Evolutionary conservation across 2,797 vertebrate genomes (phyloP).

Genomic region (Propithecus perrieri): DNA sequence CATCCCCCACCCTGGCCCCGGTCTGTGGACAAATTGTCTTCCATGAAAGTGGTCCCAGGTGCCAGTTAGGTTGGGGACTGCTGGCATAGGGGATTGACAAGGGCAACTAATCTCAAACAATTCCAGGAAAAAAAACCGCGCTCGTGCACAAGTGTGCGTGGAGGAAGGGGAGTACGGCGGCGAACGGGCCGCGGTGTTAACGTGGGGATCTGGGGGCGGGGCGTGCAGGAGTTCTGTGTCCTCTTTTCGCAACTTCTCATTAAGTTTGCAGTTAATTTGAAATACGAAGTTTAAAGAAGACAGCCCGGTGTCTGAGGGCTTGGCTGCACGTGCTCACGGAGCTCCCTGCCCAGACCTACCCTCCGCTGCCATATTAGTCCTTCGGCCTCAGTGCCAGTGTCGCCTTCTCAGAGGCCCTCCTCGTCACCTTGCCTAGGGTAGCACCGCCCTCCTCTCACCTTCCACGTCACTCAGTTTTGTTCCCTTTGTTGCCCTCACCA

Average conservation of each 20-base stretch:
- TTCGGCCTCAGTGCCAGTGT: too few species aligned
- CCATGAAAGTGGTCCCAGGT: too few species aligned
- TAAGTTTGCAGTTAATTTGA: background rate
- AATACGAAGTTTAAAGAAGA: background rate
- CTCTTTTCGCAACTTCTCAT: background rate
- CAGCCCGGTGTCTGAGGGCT: background rate
- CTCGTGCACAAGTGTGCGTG: fast-evolving
- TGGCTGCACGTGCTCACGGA: background rate
- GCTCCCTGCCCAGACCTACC: background rate
- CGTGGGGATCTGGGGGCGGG: background rate
- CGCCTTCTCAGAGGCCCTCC: background rate
- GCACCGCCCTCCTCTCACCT: background rate
- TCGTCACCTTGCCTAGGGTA: background rate
- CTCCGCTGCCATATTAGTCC: background rate
- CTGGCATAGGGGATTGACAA: background rate
- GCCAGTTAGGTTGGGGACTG: too few species aligned
- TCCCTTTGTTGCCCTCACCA: background rate
- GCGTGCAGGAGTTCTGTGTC: background rate
- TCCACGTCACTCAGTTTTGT: fast-evolving
- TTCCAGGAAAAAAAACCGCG: fast-evolving
- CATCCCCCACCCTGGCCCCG: too few species aligned
- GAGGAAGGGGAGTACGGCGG: background rate
- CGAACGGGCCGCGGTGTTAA: background rate
- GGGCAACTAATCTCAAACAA: background rate
- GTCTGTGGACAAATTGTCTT: too few species aligned